Evolutionary conservation across 1,140 invertebrate species (phyloP).

Genomic region (Polypedilum vanderplanki): DNA sequence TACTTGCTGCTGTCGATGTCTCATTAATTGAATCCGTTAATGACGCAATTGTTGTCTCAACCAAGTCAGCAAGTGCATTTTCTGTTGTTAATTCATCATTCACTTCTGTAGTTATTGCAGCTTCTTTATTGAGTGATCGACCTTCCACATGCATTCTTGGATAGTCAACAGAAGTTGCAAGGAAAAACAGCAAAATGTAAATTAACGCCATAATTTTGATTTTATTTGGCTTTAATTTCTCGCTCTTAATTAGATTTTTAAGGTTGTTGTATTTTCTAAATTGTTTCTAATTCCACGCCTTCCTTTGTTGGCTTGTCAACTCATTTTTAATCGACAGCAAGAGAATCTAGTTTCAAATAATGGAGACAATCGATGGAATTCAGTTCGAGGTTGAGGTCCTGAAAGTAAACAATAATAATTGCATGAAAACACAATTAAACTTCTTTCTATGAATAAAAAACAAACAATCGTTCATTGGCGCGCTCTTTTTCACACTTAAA

Average conservation of each 20-base stretch:
- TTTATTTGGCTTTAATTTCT: background rate
- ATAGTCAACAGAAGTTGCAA: background rate
- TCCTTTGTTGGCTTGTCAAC: background rate
- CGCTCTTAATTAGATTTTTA: background rate
- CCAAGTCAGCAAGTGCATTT: no score
- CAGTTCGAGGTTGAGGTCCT: slow-evolving; percentile 15
- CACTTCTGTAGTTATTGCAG: background rate
- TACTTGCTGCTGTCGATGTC: background rate
- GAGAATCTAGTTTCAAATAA: background rate
- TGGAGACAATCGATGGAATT: slow-evolving; percentile 10
- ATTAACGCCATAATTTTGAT: background rate
- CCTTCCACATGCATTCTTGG: background rate
- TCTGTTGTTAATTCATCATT: background rate
- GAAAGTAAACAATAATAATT: background rate
- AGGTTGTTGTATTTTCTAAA: background rate
- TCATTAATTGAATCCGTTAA: background rate
- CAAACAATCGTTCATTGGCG: background rate
- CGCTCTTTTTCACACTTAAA: background rate
- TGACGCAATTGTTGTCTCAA: no score
- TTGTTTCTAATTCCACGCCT: background rate
- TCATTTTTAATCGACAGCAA: slow-evolving; percentile 1
- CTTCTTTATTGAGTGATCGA: background rate
- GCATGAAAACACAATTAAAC: background rate
- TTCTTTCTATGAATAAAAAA: background rate
- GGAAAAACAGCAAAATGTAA: background rate